A percentile compares a stretch with the other conserved stretches of the same genome.
phyloP scores from a whole-genome alignment of 2,888 invertebrate genomes.

The Drosophila aldrichi region DNA sequence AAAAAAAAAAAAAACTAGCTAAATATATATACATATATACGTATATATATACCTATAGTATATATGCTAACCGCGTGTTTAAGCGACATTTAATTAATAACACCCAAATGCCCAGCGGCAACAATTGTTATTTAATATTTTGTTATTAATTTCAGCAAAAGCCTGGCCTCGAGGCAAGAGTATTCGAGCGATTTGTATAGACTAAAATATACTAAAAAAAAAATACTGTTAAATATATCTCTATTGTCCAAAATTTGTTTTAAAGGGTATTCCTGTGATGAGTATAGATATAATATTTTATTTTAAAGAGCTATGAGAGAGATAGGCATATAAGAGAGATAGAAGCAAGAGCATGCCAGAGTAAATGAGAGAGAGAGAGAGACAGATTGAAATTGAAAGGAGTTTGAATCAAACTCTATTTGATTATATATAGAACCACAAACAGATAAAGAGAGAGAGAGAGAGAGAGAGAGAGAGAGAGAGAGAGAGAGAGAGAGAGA shows the following conservation, averaged over 20 bases:
- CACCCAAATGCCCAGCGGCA: constrained; percentile 32
- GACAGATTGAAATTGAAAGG: too few species aligned
- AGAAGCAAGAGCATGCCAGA: too few species aligned
- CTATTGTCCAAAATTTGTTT: background rate
- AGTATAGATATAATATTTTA: too few species aligned
- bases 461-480: too few species aligned
- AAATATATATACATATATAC: background rate
- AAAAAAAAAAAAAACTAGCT: constrained; percentile 12
- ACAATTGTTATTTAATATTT: constrained; percentile 30
- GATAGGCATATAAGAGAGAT: too few species aligned
- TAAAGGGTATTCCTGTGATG: background rate
- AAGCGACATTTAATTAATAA: constrained; percentile 75
- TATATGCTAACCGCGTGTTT: constrained; percentile 57
- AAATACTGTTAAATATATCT: background rate
- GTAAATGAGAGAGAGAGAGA: too few species aligned
- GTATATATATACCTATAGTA: background rate
- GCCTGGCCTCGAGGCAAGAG: background rate
- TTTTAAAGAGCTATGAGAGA: too few species aligned
- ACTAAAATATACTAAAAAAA: background rate
- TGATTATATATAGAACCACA: too few species aligned
- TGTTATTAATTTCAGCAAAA: constrained; percentile 35
- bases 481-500: too few species aligned
- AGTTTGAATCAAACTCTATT: too few species aligned
- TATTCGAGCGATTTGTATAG: background rate
- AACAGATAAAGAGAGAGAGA: too few species aligned